Base-by-base conservation (phyloP, 2,888 invertebrate genomes). In the Yponomeuta evonymella region DNA sequence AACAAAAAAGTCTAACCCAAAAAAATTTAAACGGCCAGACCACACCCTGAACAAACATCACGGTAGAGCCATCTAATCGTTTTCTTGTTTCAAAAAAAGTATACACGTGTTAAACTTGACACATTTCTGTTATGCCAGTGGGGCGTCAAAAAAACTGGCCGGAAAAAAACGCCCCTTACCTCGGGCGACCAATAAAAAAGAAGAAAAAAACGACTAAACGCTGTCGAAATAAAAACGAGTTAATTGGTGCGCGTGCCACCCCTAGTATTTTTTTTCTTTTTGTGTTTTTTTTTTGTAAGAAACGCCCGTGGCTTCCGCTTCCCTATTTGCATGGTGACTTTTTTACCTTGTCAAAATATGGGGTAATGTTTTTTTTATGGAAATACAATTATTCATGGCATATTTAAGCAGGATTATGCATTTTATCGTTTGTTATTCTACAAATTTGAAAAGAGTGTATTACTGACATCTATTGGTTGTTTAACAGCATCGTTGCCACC, bases 201-300 rank as follows among this genome's bases (percentile, higher is more conserved):
- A 12, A 76, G 81, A 84, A 86, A 85, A 83, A 83, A 76, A 76
- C 81, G 79, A 81, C 82, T 80, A 81, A 81, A 80, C 80, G 76
- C 74, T 75, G 76, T 80, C 78, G 78, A 81, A 81, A 83, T 86
- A 90, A 88, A 88, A 86, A 82, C 76, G 80, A 82, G 78, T 79
- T 89, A 90, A 92, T 91, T 91, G 90, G 86, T 79, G 75, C 88
- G 85, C 86, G 90, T 87, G 91, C 87, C 87, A 82, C 83, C 88
- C 51, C 89, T 81, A 85, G 79, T 80, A 83, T 84, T 86, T 84
- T 85, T 82, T 82, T 80, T 72, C 74, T 74, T 79, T 81, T 79
- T 79, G 78, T 74, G 63, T 71, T 63, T 58, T 68, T 70, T 70
- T 70, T 68, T 58, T 15, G 63, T 12, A 43, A 62, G 48, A 11